Evolutionary conservation across 2,888 invertebrate species (phyloP).

Genomic region (Peribatodes rhomboidaria): DNA sequence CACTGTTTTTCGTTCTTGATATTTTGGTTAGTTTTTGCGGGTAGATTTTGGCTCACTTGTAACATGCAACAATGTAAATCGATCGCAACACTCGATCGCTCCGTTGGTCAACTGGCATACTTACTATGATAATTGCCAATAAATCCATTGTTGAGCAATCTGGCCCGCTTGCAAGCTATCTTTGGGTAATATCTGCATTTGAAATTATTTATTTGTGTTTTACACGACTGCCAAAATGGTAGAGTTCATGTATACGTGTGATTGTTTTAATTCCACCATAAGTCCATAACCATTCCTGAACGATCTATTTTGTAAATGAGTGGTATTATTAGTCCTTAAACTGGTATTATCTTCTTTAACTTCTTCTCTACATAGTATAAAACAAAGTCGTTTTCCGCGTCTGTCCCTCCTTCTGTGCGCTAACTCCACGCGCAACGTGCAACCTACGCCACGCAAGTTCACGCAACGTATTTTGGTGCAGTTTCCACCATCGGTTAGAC

Average conservation of each 20-base stretch:
- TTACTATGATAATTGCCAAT: conserved; percentile 21
- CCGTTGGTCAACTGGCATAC: conserved; percentile 29
- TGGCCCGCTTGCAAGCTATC: conserved; percentile 4
- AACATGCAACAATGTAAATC: conserved; percentile 24
- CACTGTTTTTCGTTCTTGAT: background rate
- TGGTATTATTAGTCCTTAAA: no score
- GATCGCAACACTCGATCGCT: conserved; percentile 21
- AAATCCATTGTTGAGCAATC: conserved; percentile 25
- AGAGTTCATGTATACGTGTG: no score
- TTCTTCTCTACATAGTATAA: no score
- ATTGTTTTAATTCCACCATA: no score
- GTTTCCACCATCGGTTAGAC: no score
- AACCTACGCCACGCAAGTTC: background rate
- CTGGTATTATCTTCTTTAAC: no score
- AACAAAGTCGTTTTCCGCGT: no score
- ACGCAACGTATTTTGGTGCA: no score
- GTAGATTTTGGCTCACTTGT: background rate
- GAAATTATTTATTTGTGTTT: background rate
- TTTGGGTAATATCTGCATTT: conserved; percentile 19
- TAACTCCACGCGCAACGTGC: background rate
- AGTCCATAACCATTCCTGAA: no score
- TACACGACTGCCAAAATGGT: background rate
- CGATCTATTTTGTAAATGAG: no score
- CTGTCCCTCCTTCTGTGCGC: background rate
- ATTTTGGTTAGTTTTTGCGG: conserved; percentile 21